Evolutionary conservation across 2,797 vertebrate species (phyloP).

Genomic region (Megaceryle alcyon): DNA sequence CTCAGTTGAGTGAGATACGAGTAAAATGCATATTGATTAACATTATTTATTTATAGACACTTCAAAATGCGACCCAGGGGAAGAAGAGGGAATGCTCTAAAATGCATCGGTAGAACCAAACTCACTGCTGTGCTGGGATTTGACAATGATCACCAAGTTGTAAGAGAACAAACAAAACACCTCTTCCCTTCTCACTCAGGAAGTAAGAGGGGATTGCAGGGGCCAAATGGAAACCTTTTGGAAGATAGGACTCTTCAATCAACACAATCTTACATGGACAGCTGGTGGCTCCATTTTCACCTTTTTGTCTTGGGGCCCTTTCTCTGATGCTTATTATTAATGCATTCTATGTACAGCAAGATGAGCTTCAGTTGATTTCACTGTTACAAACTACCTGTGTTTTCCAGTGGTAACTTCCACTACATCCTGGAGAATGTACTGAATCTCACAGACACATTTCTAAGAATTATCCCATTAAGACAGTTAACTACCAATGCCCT

Average conservation of each 20-base stretch:
- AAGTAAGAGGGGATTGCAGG: fast-evolving
- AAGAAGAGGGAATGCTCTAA: not conserved
- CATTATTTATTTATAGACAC: not conserved
- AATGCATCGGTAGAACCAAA: not conserved
- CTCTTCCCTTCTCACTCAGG: not conserved
- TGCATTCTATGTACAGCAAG: not conserved
- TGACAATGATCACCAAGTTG: not conserved
- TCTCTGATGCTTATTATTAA: not conserved
- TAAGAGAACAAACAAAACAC: not conserved
- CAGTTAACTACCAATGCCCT: not conserved
- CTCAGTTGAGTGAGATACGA: not conserved
- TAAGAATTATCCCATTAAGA: not conserved
- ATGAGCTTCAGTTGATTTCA: not conserved
- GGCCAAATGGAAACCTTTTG: not conserved
- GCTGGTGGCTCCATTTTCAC: not conserved
- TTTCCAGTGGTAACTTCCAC: not conserved
- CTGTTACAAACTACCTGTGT: not conserved
- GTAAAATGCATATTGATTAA: not conserved
- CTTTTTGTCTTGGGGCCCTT: not conserved
- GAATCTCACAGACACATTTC: not conserved
- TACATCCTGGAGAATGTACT: not conserved
- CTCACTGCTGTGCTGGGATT: not conserved
- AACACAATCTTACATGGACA: not conserved
- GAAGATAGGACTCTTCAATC: fast-evolving
- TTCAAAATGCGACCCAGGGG: fast-evolving